Conservation (phyloP, 1,140 invertebrate species). For the Hylyphantes graminicola region DNA sequence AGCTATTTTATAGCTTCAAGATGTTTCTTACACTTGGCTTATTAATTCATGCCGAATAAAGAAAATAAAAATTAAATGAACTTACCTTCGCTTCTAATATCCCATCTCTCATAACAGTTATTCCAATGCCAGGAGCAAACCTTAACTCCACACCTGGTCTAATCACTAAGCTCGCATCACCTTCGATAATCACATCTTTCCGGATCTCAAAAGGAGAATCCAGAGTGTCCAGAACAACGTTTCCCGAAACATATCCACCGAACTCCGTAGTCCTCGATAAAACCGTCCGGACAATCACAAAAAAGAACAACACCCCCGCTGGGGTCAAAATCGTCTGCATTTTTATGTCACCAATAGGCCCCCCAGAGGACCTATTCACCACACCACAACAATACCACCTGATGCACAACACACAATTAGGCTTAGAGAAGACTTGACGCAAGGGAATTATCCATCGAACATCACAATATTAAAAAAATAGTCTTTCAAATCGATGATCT, state of each 20-base stretch:
- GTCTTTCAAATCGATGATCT: not conserved
- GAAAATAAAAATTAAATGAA: slow-evolving; percentile 55
- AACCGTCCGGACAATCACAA: slow-evolving; percentile 2
- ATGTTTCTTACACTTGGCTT: too few relatives aligned
- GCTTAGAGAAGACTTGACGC: not conserved
- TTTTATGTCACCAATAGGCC: slow-evolving; percentile 19
- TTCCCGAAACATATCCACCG: slow-evolving; percentile 36
- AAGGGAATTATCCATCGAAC: not conserved
- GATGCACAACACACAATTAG: slow-evolving; percentile 24
- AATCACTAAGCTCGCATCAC: slow-evolving; percentile 79
- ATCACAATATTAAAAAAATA: not conserved
- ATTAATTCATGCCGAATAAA: too few relatives aligned
- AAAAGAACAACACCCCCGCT: slow-evolving; percentile 15
- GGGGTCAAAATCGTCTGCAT: not conserved
- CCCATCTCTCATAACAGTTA: slow-evolving; percentile 82
- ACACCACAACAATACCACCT: slow-evolving; percentile 46
- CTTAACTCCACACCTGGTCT: slow-evolving; percentile 86
- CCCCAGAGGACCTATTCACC: not conserved
- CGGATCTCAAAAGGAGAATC: slow-evolving; percentile 77
- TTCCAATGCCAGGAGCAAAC: slow-evolving; percentile 89
- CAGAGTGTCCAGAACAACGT: not conserved
- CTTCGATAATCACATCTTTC: slow-evolving; percentile 83
- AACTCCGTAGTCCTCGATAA: slow-evolving; percentile 16
- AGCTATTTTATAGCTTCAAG: too few relatives aligned
- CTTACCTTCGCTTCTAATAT: slow-evolving; percentile 86